Percentiles rank a stretch among this genome's conserved stretches.
phyloP scores from a whole-genome alignment of 1,140 invertebrate genomes.

The Pseudomyrmex gracilis region DNA sequence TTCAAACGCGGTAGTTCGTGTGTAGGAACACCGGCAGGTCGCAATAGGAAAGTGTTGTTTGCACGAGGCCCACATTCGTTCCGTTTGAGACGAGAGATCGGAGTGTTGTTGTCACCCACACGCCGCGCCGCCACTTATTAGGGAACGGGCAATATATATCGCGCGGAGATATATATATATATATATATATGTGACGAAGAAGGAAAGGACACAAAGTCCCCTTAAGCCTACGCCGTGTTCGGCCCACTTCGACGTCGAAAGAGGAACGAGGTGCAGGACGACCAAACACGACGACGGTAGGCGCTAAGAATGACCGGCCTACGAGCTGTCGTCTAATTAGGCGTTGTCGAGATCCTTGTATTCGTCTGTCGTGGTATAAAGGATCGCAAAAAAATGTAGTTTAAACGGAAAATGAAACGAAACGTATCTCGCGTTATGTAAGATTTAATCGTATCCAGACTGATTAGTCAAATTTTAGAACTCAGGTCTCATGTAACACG shows the following conservation, averaged over 20 bases:
- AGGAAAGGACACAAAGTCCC: slow-evolving; percentile 70
- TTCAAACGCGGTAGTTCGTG: slow-evolving; percentile 64
- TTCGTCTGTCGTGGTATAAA: slow-evolving; percentile 36
- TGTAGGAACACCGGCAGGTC: slow-evolving; percentile 40
- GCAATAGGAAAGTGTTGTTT: slow-evolving; percentile 64
- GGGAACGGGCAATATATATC: slow-evolving; percentile 74
- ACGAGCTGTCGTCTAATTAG: slow-evolving; percentile 77
- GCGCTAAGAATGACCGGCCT: slow-evolving; percentile 71
- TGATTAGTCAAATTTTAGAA: too few species aligned
- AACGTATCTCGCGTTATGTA: too few species aligned
- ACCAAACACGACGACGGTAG: slow-evolving; percentile 41
- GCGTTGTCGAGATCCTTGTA: slow-evolving; percentile 61
- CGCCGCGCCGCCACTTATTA: slow-evolving; percentile 69
- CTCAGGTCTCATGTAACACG: too few species aligned
- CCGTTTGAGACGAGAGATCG: slow-evolving; percentile 29
- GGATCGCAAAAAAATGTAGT: slow-evolving; percentile 5
- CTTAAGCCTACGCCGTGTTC: slow-evolving; percentile 68
- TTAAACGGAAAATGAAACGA: slow-evolving; percentile 19
- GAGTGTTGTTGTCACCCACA: slow-evolving; percentile 60
- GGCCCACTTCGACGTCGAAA: slow-evolving; percentile 62
- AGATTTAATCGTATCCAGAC: too few species aligned
- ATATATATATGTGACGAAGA: slow-evolving; percentile 56
- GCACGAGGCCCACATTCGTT: slow-evolving; percentile 64
- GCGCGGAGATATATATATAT: slow-evolving; percentile 19
- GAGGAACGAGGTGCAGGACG: slow-evolving; percentile 63